Base-by-base conservation (phyloP, 2,797 vertebrate genomes). In the Notolepis coatsorum region DNA sequence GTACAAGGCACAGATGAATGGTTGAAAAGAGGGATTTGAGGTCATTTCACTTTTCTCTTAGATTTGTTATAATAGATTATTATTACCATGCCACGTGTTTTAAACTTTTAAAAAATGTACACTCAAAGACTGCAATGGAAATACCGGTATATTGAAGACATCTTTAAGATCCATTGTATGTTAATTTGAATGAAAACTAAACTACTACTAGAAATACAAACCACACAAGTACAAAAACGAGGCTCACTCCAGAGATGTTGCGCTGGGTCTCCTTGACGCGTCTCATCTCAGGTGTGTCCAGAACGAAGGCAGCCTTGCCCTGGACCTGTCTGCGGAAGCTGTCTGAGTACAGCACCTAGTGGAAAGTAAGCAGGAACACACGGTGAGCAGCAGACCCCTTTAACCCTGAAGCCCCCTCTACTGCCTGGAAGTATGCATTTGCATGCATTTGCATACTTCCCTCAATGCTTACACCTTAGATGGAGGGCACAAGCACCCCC, bases 321-420 rank as follows among this genome's bases (percentile, higher is more conserved):
- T 99, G 97, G 3, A 99, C 95, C 85, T 99, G 96, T 79, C 97
- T 99, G 5, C 97, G 93, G 95, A 99, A 99, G 56, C 96, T 98
- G 73, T 99, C 98, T 0, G 97, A 98, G 73, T 99, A 99, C 51
- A 99, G 90, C 27, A 99, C 95, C 98, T 99, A 87, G 13, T n/a
- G 1, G 75, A 55, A 0, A 33, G 72, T 46, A 18, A 46, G 5
- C 27, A 20, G 28, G 45, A 43, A 65, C 4, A 48, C 9, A 4
- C 0, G 37, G 21, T 76, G 53, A 77, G 41, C 1, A 5, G 18
- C 35, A 12, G 15, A 21, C 3, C 1, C 0, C 23, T 7, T 31
- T 51, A 15, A 1, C 17, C 23, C 25, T 13, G 2, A n/a, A n/a
- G n/a, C n/a, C n/a, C n/a, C 58, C 23, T 55, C 39, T 56, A 25